Evolutionary conservation across 2,888 invertebrate genomes (phyloP).

Genomic region (Lochmaea crataegi): DNA sequence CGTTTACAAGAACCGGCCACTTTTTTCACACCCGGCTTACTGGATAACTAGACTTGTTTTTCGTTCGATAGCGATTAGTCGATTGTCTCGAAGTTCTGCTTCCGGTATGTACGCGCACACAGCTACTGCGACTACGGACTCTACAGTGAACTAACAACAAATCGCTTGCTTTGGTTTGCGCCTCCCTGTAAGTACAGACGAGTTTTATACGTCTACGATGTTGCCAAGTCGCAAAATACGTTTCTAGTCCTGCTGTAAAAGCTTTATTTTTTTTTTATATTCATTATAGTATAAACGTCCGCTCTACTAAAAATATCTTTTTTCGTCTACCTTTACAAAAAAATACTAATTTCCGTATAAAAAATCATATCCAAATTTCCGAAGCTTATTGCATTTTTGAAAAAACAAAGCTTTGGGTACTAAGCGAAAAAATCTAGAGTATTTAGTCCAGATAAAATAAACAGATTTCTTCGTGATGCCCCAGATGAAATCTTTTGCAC

Average conservation of each 20-base stretch:
- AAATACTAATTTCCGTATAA: too few relatives aligned
- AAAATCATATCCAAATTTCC: too few relatives aligned
- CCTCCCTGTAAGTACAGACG: slow-evolving; percentile 32
- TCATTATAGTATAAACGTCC: too few relatives aligned
- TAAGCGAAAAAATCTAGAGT: too few relatives aligned
- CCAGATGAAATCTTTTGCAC: too few relatives aligned
- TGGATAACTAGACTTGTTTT: slow-evolving; percentile 11
- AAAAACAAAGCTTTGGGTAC: too few relatives aligned
- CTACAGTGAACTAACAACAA: slow-evolving; percentile 24
- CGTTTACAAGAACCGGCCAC: slow-evolving; percentile 31
- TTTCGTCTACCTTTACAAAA: too few relatives aligned
- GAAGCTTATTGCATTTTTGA: too few relatives aligned
- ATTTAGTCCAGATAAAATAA: too few relatives aligned
- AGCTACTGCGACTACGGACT: slow-evolving; percentile 31
- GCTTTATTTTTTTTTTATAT: too few relatives aligned
- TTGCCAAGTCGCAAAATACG: slow-evolving; percentile 18
- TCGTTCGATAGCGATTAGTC: slow-evolving; percentile 39
- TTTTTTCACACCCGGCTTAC: slow-evolving; percentile 40
- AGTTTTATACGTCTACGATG: slow-evolving; percentile 35
- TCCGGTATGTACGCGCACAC: slow-evolving; percentile 47
- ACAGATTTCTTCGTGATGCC: too few relatives aligned
- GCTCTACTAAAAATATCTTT: too few relatives aligned
- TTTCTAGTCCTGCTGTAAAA: neutral
- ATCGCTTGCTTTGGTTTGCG: slow-evolving; percentile 34
- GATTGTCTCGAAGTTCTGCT: slow-evolving; percentile 36